Evolutionary conservation across 2,113 vertebrate species (phyloP), one percentile per base, ranked within the genome.

Genomic region (Salvelinus namaycush): DNA sequence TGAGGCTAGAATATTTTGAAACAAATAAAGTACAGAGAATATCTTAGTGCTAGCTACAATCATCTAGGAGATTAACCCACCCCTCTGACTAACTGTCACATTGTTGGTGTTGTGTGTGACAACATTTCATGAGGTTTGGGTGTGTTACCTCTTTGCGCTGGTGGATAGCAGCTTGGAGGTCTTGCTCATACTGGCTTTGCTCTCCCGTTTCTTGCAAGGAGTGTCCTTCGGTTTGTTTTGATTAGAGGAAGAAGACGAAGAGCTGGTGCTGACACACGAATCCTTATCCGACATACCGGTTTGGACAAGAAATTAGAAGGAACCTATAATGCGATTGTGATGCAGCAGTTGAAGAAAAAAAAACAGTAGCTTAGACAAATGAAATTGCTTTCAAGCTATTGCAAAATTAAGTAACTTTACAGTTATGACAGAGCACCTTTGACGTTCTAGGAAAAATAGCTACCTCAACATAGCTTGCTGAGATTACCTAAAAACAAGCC

Each of bases 241-340:
- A 89, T 95, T 95, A 87, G 91, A 94, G n/a, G 91, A 92, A 16
- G 93, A 93, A 20, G 93, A 97, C 78, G 96, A 96, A 93, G 97
- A 97, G 94, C 95, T 97, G 92, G 95, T 96, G 94, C 96, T 98
- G 94, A 96, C 96, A 94, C 96, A 96, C 77, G 96, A 99, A 95
- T 99, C 97, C 93, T 98, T 96, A 96, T 99, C 97, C 93, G 96
- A 98, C 97, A 99, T 97, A 95, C 93, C 93, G 94, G 94, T 94
- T 95, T 93, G 88, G 76, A 72, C 78, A 87, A 68, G 16, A 68
- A 31, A 68, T 68, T 26, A 31, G 66, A 29, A 68, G 66, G 78
- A 3, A 31, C 2, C 64, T 83, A 86, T 16, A 54, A 18, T 54
- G 51, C 0, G 51, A 51, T 85, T 74, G 72, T 68, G 83, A 89